Conservation (phyloP, 2,888 invertebrate genomes). For the Cheilosia variabilis region DNA sequence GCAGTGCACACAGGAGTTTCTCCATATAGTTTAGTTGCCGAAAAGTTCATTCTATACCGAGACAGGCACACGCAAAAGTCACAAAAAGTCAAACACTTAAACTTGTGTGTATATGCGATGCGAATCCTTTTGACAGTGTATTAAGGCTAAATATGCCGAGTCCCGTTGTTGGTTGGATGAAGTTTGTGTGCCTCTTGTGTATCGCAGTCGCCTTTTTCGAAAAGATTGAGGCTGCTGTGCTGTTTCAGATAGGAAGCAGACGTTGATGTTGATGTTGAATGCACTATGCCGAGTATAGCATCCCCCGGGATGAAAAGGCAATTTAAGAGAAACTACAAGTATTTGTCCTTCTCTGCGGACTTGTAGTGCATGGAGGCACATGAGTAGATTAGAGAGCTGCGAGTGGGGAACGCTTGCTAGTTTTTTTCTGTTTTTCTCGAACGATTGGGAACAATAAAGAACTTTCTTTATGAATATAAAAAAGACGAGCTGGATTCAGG, state of each 20-base stretch:
- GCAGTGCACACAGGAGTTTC: background rate
- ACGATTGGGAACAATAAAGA: conserved; percentile 15
- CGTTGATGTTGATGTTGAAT: conserved; percentile 25
- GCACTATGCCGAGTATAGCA: background rate
- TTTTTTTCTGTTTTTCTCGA: background rate
- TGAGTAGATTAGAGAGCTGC: conserved; percentile 21
- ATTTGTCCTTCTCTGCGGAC: conserved; percentile 14
- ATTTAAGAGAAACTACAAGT: conserved; percentile 22
- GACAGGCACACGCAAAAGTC: background rate
- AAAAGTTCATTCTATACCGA: background rate
- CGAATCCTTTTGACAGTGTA: conserved; percentile 28
- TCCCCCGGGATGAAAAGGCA: conserved; percentile 19
- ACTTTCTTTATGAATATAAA: conserved; percentile 17
- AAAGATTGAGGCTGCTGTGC: conserved; percentile 6
- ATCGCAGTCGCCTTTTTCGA: background rate
- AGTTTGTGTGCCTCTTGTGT: background rate
- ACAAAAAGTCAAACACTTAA: conserved; percentile 31
- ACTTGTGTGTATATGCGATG: conserved; percentile 9
- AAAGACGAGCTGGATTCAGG: too few relatives aligned
- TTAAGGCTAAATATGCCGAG: conserved; percentile 26
- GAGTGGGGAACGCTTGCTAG: background rate
- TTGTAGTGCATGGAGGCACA: conserved; percentile 12
- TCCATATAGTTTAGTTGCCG: background rate
- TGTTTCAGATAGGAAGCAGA: conserved; percentile 26
- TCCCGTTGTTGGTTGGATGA: conserved; percentile 7